Evolutionary conservation across 2,888 invertebrate genomes (phyloP), one percentile per base, ranked within the genome.

Genomic region (Sesia apiformis): DNA sequence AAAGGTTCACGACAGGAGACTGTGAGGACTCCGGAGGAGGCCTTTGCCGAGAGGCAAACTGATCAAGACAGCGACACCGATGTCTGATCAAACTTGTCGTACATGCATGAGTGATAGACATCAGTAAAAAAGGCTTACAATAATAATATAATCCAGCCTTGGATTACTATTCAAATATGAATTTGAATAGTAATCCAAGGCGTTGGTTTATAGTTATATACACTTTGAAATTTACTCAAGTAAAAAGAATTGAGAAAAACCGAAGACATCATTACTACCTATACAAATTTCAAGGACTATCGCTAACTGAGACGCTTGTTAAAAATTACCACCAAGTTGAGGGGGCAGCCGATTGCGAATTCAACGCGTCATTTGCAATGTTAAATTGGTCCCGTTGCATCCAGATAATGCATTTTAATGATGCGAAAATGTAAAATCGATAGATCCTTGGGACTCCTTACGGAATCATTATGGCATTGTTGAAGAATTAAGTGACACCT

Each of bases 391-490:
- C 65, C 73, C 76, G 76, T 73, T 80, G 84, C 81, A 80, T 74
- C 70, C 76, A 76, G 81, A 86, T 88, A 87, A 86, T 87, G 86
- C 80, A 86, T 92, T 92, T 91, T 91, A 91, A 88, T 91, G 91
- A 78, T 82, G 85, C 67, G 65, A 39, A 81, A 84, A 81, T 83
- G 78, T 74, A 69, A 76, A 75, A 68, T 81, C 84, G 76, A 84
- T 79, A 73, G 73, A 71, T 71, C 67, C 68, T 64, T 62, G 63
- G 61, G 62, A 64, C 69, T 59, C 62, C 72, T 78, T 74, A 66
- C 69, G 65, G 64, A 61, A 66, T 67, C 71, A 77, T 81, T 79
- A 78, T 61, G 63, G 65, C 60, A 56, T 62, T 62, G 70, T 69
- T 67, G 63, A 63, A 67, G 78, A 80, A 69, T 78, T 78, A 76